Base-by-base conservation (phyloP, 1,140 invertebrate genomes). In the Micrasema minimum region DNA sequence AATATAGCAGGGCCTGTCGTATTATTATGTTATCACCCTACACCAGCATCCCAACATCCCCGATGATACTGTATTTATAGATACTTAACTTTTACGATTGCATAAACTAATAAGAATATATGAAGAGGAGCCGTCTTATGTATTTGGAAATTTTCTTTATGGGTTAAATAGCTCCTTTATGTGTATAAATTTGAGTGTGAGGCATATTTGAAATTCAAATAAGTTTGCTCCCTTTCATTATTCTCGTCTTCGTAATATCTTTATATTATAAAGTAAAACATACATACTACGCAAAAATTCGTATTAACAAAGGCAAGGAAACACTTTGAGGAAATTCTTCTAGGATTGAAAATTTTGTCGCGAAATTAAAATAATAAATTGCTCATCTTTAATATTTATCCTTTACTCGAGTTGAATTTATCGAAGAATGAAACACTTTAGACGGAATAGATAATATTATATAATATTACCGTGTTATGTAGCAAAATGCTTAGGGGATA, bases 121-220 rank as follows among this genome's bases (percentile, higher is more conserved):
- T 7, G 46, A 20, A 11, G 46, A 22, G 18, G 46, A 20, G 16
- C 16, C 46, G 46, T 48, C 11, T 48, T 48, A 20, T 48, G 23
- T 53, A 53, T 38, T 59, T n/a, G n/a, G 55, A 3, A 35, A 59
- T 59, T 59, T 59, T 23, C 55, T 41, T 59, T 59, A 59, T 38
- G 37, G 55, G 35, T 41, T 41, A 59, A 59, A 38, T 41, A 59
- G 37, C 55, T 59, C 55, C 14, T 59, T 59, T 59, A 38, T 59
- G 55, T 59, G 37, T 41, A 59, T 59, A n/a, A 59, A 41, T 14
- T 11, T 35, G n/a, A 59, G 55, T 59, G 55, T 59, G 55, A 59
- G 55, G 55, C 16, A 41, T 59, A 59, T 59, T 59, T 59, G 55
- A 59, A 59, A 20, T 59, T 38, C 55, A 59, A 59, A 59, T 59